Base-by-base conservation (phyloP, 2,888 invertebrate species). In the Hydriomena furcata region DNA sequence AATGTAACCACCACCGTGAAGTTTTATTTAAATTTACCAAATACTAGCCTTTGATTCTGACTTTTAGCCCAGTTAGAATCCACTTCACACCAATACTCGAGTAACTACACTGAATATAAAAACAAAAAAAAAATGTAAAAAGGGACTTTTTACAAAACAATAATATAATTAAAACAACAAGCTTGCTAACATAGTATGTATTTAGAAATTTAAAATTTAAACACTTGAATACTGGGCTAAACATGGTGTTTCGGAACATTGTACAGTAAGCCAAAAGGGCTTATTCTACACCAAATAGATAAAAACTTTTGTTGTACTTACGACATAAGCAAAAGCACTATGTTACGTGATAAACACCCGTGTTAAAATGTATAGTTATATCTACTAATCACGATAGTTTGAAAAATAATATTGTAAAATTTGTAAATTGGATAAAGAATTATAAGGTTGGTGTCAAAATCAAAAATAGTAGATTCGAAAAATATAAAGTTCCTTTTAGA, bases 61-160 rank as follows among this genome's bases (percentile, higher is more conserved):
- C 81, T 79, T n/a, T 82, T 75, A 69, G 58, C 70, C 71, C 68
- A 67, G 55, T 55, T 56, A 63, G 44, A 61, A 61, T 65, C 66
- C 78, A 52, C 57, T 66, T 69, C 68, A 70, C 73, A 72, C 71
- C 79, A 76, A 72, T 68, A 71, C 60, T 65, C 67, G 73, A 56
- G 68, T 76, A 62, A 74, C 59, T 65, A 73, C 66, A 76, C 83
- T 82, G 79, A 70, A 65, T 62, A 62, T 65, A 65, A 65, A 60
- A 63, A 65, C 65, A 63, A 65, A 65, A 67, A 61, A 53, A 40
- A 7, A 53, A 61, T 63, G 35, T 38, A 37, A 21, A 24, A 35
- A 17, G n/a, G 8, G 25, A 24, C 25, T 45, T 30, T 21, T 21
- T 25, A 34, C 34, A 47, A 27, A n/a, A n/a, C n/a, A n/a, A n/a